Base-by-base conservation (phyloP, 2,113 vertebrate species). In the Dromiciops gliroides region DNA sequence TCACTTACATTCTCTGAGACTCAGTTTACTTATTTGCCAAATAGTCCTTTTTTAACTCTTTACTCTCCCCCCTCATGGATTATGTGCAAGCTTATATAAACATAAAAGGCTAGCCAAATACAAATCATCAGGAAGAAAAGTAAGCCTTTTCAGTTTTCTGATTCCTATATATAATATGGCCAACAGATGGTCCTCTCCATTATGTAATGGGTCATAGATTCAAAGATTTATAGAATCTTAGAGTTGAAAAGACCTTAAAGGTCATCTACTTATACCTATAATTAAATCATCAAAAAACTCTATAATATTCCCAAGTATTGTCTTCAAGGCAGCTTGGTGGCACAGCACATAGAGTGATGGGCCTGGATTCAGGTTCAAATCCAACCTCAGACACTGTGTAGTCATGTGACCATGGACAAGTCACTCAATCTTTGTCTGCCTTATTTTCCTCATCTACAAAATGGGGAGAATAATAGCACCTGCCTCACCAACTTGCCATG, bases 1-100 rank as follows among this genome's bases (percentile, higher is more conserved):
- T 67, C 14, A 48, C 3, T 94, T 49, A 94, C 50, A 5, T 48
- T 50, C 0, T 16, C 14, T n/a, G 3, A 49, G 4, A n/a, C 83
- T 95, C 3, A 50, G 16, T 49, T 92, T 96, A 37, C 9, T 90
- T 50, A 90, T 14, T 22, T 94, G n/a, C 25, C 90, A 94, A 91
- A 93, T 90, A 3, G 1, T 8, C n/a, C n/a, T 83, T 44, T 83
- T 44, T 83, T 44, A 83, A 83, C 16, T 44, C 22, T 83, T 44
- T 19, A 44, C 67, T 83, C n/a, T 83, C n/a, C n/a, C 26, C 6
- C 19, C 67, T 83, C 37, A 23, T 8, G 3, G 7, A 7, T 44
- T 44, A 83, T 8, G 8, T 44, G 19, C 16, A 83, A 83, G n/a
- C 6, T 83, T 83, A 83, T 22, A 83, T 37, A 67, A 37, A 37